Percentiles rank a stretch among this genome's conserved stretches.
These are phyloP conservation scores for Orthonychiurus folsomi DNA, from an alignment of 2,888 invertebrate species.

Conservation along the genomic window DNA sequence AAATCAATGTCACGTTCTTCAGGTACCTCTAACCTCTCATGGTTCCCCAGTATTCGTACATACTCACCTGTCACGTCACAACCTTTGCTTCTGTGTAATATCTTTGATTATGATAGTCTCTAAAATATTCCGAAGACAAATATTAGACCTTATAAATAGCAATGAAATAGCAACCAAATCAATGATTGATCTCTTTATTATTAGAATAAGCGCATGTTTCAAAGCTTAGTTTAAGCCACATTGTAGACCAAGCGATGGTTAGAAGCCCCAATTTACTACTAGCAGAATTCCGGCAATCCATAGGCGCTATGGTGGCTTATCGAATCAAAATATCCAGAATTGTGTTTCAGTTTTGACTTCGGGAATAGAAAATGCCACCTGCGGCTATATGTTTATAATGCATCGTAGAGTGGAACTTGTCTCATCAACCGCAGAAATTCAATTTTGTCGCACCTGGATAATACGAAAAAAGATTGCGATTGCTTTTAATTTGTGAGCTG, in stretches of 20 bases:
- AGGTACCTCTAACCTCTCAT: too few species aligned
- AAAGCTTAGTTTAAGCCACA: too few species aligned
- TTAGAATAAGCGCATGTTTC: too few species aligned
- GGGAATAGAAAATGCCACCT: slow-evolving; percentile 91
- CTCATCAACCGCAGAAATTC: slow-evolving; percentile 55
- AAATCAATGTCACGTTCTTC: too few species aligned
- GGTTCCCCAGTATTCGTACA: slow-evolving; percentile 74
- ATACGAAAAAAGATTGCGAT: too few species aligned
- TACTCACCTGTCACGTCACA: slow-evolving; percentile 81
- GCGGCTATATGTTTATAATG: slow-evolving; percentile 30
- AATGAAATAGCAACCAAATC: too few species aligned
- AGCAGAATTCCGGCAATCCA: slow-evolving; percentile 73
- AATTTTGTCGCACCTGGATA: not conserved
- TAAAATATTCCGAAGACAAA: slow-evolving; percentile 74
- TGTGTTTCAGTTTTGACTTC: slow-evolving; percentile 84
- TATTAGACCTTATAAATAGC: too few species aligned
- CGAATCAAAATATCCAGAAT: slow-evolving; percentile 85
- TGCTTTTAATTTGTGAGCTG: slow-evolving; percentile 69
- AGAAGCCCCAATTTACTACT: too few species aligned
- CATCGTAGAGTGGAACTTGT: not conserved
- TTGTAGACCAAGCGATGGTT: too few species aligned
- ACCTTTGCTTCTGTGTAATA: slow-evolving; percentile 46
- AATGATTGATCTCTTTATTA: too few species aligned
- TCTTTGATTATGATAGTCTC: slow-evolving; percentile 78
- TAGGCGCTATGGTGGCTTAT: slow-evolving; percentile 61